A percentile compares a stretch with the other conserved stretches of the same genome.
Evolutionary conservation across 2,113 vertebrate genomes (phyloP).

Genomic region (Coryphaenoides rupestris): DNA sequence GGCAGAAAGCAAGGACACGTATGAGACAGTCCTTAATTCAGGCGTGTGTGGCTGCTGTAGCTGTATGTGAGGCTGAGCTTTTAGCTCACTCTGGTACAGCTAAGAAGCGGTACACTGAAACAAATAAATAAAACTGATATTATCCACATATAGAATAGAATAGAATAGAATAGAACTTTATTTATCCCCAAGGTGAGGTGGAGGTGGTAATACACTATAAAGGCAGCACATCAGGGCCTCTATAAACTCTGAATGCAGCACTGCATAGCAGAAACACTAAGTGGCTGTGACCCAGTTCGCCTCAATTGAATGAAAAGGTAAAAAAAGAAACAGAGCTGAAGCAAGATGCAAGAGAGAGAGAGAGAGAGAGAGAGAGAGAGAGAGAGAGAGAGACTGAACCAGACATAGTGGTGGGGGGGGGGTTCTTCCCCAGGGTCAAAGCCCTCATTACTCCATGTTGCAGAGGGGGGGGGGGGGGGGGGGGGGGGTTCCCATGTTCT

Average conservation of each 20-base stretch:
- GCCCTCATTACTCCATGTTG: constrained; percentile 43
- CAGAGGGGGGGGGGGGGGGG: constrained; percentile 15
- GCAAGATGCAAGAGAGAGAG: neutral
- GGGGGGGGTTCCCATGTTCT: neutral
- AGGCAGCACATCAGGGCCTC: neutral
- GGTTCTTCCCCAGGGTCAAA: constrained; percentile 36
- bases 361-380: constrained; percentile 7
- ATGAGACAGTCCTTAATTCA: too few relatives aligned
- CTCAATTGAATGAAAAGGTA: neutral
- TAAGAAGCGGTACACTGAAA: too few relatives aligned
- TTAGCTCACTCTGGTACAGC: too few relatives aligned
- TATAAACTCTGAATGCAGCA: constrained; percentile 29
- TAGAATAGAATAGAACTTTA: too few relatives aligned
- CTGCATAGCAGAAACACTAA: constrained; percentile 15
- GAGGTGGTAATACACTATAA: too few relatives aligned
- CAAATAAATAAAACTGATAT: too few relatives aligned
- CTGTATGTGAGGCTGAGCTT: too few relatives aligned
- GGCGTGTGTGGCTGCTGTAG: too few relatives aligned
- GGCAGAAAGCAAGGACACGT: too few relatives aligned
- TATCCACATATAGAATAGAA: too few relatives aligned
- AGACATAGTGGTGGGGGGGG: neutral
- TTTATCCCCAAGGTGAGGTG: too few relatives aligned
- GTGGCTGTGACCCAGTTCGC: constrained; percentile 44
- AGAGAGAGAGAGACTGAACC: neutral
- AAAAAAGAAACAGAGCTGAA: too few relatives aligned